A percentile compares a stretch with the other conserved stretches of the same genome.
Evolutionary conservation across 2,113 vertebrate species (phyloP).

Genomic region (Microtus oregoni): DNA sequence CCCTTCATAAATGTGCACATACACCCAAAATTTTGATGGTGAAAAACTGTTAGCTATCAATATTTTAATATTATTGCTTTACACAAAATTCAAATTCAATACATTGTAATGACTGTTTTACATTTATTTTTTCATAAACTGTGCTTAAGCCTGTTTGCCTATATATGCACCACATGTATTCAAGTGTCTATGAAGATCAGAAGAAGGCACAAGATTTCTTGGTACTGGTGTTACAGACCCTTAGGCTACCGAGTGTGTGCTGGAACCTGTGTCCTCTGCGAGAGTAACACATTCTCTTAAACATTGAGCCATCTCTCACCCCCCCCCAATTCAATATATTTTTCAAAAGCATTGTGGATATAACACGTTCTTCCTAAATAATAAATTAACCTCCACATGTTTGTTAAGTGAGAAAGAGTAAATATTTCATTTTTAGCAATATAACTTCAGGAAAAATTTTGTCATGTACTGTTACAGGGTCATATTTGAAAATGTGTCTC

Average conservation of each 20-base stretch:
- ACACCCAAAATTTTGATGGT: background rate
- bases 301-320: background rate
- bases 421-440: background rate
- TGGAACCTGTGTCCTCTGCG: background rate
- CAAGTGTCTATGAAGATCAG: no score
- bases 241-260: background rate
- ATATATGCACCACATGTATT: no score
- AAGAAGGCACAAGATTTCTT: background rate
- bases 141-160: background rate
- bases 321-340: background rate
- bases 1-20: background rate
- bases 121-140: background rate
- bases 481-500: background rate
- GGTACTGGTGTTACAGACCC: background rate
- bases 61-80: background rate
- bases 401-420: conserved; percentile 11
- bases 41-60: background rate
- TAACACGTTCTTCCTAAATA: background rate
- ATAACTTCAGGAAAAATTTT: background rate
- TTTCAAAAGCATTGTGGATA: background rate
- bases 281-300: background rate
- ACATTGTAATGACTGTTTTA: background rate
- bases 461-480: background rate
- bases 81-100: background rate
- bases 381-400: background rate